Evolutionary conservation across 1,140 invertebrate genomes (phyloP).

Genomic region (Anoplolepis gracilipes): DNA sequence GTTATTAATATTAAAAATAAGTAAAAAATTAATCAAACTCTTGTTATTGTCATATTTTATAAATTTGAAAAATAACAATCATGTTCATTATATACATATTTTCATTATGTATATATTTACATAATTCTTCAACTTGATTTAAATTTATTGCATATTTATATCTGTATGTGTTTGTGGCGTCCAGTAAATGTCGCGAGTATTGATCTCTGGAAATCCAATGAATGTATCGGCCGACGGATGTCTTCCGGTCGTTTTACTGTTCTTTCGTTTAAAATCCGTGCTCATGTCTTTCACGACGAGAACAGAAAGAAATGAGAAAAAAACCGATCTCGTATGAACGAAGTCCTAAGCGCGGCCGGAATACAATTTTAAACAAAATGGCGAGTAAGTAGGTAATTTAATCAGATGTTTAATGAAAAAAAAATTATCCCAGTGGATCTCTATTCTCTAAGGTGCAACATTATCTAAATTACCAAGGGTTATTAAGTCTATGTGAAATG

Average conservation of each 20-base stretch:
- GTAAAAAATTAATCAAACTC: background rate
- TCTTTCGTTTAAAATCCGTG: slow-evolving; percentile 24
- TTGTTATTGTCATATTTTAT: slow-evolving; percentile 11
- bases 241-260: slow-evolving; percentile 24
- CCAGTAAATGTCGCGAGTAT: slow-evolving; percentile 36
- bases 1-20: slow-evolving; percentile 31
- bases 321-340: slow-evolving; percentile 66
- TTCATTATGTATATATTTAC: background rate
- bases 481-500: slow-evolving; percentile 65
- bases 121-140: background rate
- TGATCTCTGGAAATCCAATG: slow-evolving; percentile 36
- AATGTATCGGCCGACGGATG: background rate
- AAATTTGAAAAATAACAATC: slow-evolving; percentile 1
- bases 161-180: background rate
- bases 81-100: too few species aligned
- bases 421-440: slow-evolving; percentile 78
- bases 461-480: slow-evolving; percentile 74
- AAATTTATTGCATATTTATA: background rate
- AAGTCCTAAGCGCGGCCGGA: slow-evolving; percentile 74
- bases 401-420: slow-evolving; percentile 75
- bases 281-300: slow-evolving; percentile 52
- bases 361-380: slow-evolving; percentile 60
- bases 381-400: slow-evolving; percentile 80
- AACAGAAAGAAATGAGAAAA: slow-evolving; percentile 25
- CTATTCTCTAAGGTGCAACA: slow-evolving; percentile 80